Percentiles rank a stretch among this genome's conserved stretches.
Evolutionary conservation across 2,113 vertebrate genomes (phyloP).

Genomic region (Pseudorectes ferrugineus): DNA sequence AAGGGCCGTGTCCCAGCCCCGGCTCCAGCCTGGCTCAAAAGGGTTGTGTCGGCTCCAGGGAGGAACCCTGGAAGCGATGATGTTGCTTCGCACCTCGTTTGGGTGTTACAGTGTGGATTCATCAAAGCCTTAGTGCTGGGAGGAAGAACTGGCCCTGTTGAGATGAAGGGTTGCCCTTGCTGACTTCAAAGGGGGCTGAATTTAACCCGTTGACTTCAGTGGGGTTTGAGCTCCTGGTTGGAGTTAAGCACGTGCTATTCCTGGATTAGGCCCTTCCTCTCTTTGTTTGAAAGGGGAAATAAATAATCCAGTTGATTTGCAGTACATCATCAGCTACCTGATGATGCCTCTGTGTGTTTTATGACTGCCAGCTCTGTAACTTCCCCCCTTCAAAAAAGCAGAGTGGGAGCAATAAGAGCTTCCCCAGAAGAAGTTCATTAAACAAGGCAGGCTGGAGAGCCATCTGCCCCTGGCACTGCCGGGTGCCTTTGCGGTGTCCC

Average conservation of each 20-base stretch:
- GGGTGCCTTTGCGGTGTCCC: neutral
- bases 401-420: neutral
- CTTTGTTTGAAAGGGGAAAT: neutral
- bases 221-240: neutral
- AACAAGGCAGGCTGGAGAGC: neutral
- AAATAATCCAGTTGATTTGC: neutral
- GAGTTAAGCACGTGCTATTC: neutral
- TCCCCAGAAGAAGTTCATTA: neutral
- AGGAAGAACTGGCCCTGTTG: neutral
- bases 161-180: neutral
- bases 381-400: rapidly evolving
- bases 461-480: neutral
- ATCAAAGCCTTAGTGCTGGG: neutral
- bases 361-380: neutral
- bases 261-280: neutral
- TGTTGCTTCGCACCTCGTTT: neutral
- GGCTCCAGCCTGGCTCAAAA: neutral
- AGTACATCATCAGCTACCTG: neutral
- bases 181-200: neutral
- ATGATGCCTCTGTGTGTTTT: neutral
- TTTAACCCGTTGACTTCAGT: neutral
- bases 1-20: neutral
- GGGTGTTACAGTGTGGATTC: neutral
- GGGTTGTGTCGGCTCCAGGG: neutral
- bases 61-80: neutral